Percentiles rank a stretch among this genome's conserved stretches.
These are phyloP conservation scores for Oligia strigilis DNA, from an alignment of 2,888 invertebrate species.

Conservation along the genomic window DNA sequence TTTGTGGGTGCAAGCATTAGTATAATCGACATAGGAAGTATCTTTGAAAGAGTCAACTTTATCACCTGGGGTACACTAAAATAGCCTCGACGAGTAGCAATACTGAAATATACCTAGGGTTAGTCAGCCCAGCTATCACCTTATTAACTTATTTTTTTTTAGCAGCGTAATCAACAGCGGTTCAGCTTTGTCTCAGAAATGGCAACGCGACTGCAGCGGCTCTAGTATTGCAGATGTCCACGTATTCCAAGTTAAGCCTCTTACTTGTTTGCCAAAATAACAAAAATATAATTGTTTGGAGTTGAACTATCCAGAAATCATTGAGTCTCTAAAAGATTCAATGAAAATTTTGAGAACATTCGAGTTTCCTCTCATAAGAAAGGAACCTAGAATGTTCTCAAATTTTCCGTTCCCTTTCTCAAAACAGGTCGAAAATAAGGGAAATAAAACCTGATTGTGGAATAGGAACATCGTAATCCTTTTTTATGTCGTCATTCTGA, in stretches of 20 bases:
- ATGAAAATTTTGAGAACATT: no score
- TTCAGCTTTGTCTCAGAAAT: neutral
- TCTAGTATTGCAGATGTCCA: neutral
- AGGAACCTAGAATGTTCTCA: neutral
- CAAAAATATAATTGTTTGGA: no score
- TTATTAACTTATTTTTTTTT: neutral
- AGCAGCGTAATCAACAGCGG: no score
- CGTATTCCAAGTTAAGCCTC: neutral
- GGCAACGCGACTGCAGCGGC: neutral
- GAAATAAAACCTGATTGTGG: slow-evolving; percentile 27
- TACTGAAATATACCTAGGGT: neutral
- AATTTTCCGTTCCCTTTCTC: neutral
- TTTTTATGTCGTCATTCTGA: slow-evolving; percentile 54
- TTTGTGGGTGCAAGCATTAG: neutral
- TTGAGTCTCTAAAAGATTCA: neutral
- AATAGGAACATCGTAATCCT: slow-evolving; percentile 47
- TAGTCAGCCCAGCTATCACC: neutral
- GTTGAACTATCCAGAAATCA: neutral
- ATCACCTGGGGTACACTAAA: neutral
- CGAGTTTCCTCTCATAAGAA: neutral
- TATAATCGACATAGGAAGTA: neutral
- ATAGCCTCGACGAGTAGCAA: neutral
- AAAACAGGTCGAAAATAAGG: slow-evolving; percentile 5
- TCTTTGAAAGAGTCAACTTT: neutral
- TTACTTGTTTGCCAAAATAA: no score